These are phyloP conservation scores for Drosophila ironensis DNA, from an alignment of 1,140 invertebrate species.

Conservation along the genomic window DNA sequence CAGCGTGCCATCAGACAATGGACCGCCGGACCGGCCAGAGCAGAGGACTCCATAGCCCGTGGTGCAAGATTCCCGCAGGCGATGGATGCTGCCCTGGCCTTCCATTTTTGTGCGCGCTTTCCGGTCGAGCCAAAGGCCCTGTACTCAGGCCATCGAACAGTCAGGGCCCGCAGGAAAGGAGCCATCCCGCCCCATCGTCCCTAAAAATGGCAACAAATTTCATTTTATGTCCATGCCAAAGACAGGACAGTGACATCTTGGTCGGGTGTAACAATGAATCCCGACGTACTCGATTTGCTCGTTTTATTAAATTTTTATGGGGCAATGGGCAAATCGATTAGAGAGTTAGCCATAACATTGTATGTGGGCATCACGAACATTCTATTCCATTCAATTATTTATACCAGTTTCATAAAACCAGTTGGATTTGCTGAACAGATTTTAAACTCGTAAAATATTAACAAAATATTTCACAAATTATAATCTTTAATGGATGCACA, in stretches of 20 bases:
- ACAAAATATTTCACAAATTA: no score
- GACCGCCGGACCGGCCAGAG: not conserved
- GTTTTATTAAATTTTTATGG: conserved; percentile 26
- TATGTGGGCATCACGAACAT: not conserved
- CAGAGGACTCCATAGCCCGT: conserved; percentile 6
- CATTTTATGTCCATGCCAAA: conserved; percentile 18
- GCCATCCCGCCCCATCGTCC: conserved; percentile 25
- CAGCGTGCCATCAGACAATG: conserved; percentile 62
- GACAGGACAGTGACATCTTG: conserved; percentile 48
- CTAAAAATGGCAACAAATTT: conserved; percentile 29
- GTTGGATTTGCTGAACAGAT: not conserved
- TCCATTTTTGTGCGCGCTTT: conserved; percentile 67
- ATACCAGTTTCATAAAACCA: not conserved
- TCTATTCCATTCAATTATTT: not conserved
- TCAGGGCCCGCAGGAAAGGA: conserved; percentile 11
- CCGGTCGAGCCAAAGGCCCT: conserved; percentile 9
- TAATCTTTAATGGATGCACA: no score
- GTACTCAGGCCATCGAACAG: not conserved
- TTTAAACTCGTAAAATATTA: not conserved
- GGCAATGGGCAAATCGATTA: conserved; percentile 27
- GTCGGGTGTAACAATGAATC: conserved; percentile 37
- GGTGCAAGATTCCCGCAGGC: not conserved
- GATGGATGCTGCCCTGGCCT: conserved; percentile 27
- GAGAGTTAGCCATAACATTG: not conserved
- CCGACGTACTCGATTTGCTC: not conserved